phyloP scores from a whole-genome alignment of 2,888 invertebrate species.

The Cephus runcator region DNA sequence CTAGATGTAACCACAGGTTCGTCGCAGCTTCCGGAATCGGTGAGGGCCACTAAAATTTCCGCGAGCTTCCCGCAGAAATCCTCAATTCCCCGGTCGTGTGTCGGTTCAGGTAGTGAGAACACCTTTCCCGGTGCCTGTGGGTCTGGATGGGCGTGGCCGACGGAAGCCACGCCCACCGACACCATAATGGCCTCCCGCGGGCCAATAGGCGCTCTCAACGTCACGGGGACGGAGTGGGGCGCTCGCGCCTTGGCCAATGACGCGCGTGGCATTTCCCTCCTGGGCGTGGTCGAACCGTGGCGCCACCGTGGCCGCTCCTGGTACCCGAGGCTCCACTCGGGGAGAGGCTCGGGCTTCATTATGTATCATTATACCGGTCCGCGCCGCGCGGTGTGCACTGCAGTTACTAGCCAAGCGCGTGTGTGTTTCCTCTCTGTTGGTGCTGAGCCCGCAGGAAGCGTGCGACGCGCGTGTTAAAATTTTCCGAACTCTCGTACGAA shows the following conservation, averaged over 20 bases:
- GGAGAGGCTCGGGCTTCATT: slow-evolving; percentile 65
- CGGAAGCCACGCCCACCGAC: slow-evolving; percentile 27
- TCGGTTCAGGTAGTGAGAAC: slow-evolving; percentile 18
- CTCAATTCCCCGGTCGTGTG: slow-evolving; percentile 37
- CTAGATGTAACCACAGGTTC: slow-evolving; percentile 24
- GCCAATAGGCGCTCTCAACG: slow-evolving; percentile 42
- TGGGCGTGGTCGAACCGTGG: slow-evolving; percentile 49
- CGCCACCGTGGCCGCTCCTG: slow-evolving; percentile 49
- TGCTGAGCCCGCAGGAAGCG: slow-evolving; percentile 2
- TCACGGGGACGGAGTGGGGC: slow-evolving; percentile 40
- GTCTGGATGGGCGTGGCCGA: slow-evolving; percentile 13
- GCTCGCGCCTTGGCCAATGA: slow-evolving; percentile 44
- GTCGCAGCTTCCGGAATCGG: slow-evolving; percentile 34
- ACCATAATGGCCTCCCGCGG: slow-evolving; percentile 58
- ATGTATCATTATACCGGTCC: slow-evolving; percentile 67
- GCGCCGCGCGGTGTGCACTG: slow-evolving; percentile 66
- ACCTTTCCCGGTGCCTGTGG: slow-evolving; percentile 16
- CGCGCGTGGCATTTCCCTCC: not conserved
- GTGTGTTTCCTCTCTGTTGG: slow-evolving; percentile 51
- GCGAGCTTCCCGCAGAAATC: slow-evolving; percentile 30
- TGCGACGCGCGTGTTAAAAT: slow-evolving; percentile 3
- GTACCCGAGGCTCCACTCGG: slow-evolving; percentile 51
- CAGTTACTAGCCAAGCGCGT: slow-evolving; percentile 60
- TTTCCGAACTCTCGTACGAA: not conserved
- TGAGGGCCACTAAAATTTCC: slow-evolving; percentile 28